Evolutionary conservation across 2,888 invertebrate species (phyloP), one percentile per base, ranked within the genome.

Genomic region (Caenorhabditis plicata): DNA sequence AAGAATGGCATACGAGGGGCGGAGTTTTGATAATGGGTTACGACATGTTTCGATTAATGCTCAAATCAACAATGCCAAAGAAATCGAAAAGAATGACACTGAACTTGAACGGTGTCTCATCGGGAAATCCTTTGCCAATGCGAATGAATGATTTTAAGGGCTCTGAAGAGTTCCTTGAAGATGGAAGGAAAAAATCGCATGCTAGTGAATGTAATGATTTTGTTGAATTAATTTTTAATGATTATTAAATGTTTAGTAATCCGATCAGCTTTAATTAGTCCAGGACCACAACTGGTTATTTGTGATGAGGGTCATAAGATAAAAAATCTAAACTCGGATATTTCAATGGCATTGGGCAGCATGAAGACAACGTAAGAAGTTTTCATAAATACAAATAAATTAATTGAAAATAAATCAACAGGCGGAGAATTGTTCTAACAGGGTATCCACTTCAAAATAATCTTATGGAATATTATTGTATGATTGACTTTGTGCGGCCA

Each of bases 371-470:
- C 77, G 81, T 83, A 11, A 23, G 49, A 26, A 5, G 2, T 9
- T 20, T 23, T 29, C 11, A 35, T 2, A 9, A 11, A 9, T 46
- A 31, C 13, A 33, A 36, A 44, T n/a, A 40, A n/a, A 8, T 39
- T 5, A 15, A 29, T 20, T 17, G 31, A n/a, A 3, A 29, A 26
- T 52, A 11, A 22, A 46, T 38, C 72, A 80, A 40, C 71, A 85
- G 92, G 80, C 87, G 96, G 15, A 86, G 96, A 63, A 89, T 98
- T 15, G 96, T 98, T 0, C 85, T 98, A 25, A 98, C 98, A 2
- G 98, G 98, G 3, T 96, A 96, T 84, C 98, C 98, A 0, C 85
- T 98, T 11, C 98, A 98, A 83, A 98, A 98, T 82, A 98, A 98
- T 82, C 85, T 98, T 17, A 84, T 92, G 50, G 93, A 83, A 42